Evolutionary conservation across 2,113 vertebrate genomes (phyloP).

Genomic region (Mormyrus iriodes): DNA sequence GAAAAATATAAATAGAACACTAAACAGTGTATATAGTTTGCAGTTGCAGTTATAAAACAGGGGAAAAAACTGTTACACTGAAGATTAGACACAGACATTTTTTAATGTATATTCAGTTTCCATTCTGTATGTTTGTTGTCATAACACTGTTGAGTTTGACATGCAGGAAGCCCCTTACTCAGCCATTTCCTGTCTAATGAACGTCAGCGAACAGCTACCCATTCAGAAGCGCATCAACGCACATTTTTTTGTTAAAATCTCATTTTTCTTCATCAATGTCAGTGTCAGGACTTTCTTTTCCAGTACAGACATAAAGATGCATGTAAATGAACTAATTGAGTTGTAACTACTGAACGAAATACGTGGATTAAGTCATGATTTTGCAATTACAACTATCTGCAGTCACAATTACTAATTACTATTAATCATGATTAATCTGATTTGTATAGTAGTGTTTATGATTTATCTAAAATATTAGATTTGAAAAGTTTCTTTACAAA

Average conservation of each 20-base stretch:
- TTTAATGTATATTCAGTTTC: background rate
- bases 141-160: background rate
- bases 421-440: background rate
- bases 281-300: background rate
- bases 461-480: constrained; percentile 1
- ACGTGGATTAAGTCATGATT: background rate
- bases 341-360: constrained; percentile 1
- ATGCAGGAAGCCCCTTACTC: background rate
- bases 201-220: background rate
- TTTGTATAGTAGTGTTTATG: background rate
- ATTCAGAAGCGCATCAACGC: background rate
- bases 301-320: background rate
- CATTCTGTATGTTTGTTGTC: background rate
- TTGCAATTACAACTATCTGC: background rate
- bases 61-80: background rate
- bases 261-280: background rate
- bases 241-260: background rate
- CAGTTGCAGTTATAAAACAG: background rate
- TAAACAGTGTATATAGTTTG: background rate
- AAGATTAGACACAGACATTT: background rate
- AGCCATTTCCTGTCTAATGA: background rate
- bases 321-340: background rate
- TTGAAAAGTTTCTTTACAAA: background rate
- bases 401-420: background rate
- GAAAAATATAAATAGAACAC: background rate